Conservation (phyloP, 92 coral and sea anemone species). For the Virgularia gustaviana region DNA sequence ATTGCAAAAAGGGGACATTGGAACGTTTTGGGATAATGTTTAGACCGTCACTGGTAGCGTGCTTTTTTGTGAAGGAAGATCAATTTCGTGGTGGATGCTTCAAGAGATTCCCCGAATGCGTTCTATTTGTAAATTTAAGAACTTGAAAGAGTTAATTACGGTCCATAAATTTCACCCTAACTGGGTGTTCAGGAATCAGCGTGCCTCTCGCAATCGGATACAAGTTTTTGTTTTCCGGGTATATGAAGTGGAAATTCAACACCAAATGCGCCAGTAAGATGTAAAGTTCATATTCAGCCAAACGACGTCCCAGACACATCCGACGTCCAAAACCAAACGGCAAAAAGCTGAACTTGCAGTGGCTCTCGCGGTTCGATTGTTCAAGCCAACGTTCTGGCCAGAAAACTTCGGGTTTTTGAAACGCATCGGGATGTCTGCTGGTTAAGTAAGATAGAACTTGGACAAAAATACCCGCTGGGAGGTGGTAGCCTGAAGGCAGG, state of each 20-base stretch:
- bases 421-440: conserved; percentile 53
- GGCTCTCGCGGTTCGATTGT: conserved; percentile 5
- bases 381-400: conserved; percentile 74
- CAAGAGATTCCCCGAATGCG: no score
- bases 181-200: conserved; percentile 59
- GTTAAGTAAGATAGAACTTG: conserved; percentile 19
- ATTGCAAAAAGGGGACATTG: no score
- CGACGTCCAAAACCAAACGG: conserved; percentile 80
- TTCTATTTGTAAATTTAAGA: no score
- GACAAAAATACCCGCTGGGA: conserved; percentile 58
- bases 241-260: conserved; percentile 50
- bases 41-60: no score
- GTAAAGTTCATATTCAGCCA: conserved; percentile 67
- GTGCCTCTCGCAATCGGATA: conserved; percentile 42
- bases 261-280: conserved; percentile 55
- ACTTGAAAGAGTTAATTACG: conserved; percentile 37
- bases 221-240: conserved; percentile 55
- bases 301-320: conserved; percentile 71
- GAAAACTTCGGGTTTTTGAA: conserved; percentile 54
- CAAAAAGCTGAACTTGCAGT: conserved; percentile 52
- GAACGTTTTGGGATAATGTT: no score
- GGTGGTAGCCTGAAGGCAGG: conserved; percentile 49
- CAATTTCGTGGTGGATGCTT: no score
- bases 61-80: no score
- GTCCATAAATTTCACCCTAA: conserved; percentile 59